Evolutionary conservation across 2,797 vertebrate genomes (phyloP).

Genomic region (Enteromius afrohamiltoni): DNA sequence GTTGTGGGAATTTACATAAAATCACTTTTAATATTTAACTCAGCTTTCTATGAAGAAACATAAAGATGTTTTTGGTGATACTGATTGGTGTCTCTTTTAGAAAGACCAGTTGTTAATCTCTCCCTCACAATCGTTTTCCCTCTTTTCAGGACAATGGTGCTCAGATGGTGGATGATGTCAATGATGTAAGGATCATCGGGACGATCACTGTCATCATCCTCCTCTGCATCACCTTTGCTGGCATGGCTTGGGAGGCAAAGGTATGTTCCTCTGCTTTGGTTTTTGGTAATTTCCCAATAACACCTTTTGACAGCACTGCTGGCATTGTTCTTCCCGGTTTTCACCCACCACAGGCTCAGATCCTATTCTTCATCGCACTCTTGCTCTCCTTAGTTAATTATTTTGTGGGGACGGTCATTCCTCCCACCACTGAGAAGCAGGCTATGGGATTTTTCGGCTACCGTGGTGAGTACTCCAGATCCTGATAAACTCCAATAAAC

Average conservation of each 20-base stretch:
- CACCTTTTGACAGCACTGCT: neutral
- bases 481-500: too few species aligned
- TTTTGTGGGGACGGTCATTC: conserved; percentile 74
- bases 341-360: conserved; percentile 69
- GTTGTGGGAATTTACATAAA: too few species aligned
- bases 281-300: neutral
- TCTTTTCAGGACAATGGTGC: conserved; percentile 68
- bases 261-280: conserved; percentile 45
- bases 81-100: too few species aligned
- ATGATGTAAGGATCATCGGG: conserved; percentile 75
- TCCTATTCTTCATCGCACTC: conserved; percentile 77
- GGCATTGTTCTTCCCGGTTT: neutral
- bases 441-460: conserved; percentile 77
- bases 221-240: conserved; percentile 74
- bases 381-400: conserved; percentile 77
- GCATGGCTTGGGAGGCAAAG: conserved; percentile 81
- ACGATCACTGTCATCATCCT: conserved; percentile 74
- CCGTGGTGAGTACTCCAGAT: conserved; percentile 58
- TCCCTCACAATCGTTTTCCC: neutral
- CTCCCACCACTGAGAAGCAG: conserved; percentile 64
- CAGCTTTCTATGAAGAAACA: neutral
- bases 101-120: neutral
- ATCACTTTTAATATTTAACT: neutral
- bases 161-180: conserved; percentile 69
- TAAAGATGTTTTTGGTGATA: neutral